Conservation (phyloP, 2,113 vertebrate genomes). For the Ophiodon elongatus region DNA sequence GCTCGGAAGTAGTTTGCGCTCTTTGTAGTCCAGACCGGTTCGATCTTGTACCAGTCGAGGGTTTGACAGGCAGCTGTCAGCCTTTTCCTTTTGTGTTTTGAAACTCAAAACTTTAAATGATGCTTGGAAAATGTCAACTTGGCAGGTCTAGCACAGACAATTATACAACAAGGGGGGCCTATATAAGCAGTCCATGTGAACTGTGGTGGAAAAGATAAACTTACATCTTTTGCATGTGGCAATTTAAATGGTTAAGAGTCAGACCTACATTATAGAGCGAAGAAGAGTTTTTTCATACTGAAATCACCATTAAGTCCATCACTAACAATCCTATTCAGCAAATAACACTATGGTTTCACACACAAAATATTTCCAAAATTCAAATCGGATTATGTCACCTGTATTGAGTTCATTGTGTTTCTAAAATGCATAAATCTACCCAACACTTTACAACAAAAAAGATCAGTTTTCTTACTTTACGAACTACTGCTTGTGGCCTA, state of each 20-base stretch:
- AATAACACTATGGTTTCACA: background rate
- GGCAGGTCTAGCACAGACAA: background rate
- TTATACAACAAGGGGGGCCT: background rate
- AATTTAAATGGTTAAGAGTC: background rate
- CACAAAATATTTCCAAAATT: background rate
- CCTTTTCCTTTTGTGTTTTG: conserved; percentile 13
- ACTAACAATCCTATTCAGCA: background rate
- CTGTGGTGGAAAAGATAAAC: background rate
- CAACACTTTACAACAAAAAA: background rate
- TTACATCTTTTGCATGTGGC: background rate
- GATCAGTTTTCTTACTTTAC: background rate
- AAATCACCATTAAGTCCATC: background rate
- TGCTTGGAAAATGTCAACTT: background rate
- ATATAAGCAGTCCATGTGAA: background rate
- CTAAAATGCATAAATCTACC: background rate
- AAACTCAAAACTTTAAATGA: background rate
- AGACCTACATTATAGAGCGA: background rate
- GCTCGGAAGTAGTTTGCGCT: background rate
- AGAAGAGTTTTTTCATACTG: background rate
- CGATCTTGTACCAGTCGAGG: background rate
- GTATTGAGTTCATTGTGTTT: background rate
- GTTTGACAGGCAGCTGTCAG: conserved; percentile 36
- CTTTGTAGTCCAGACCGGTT: background rate
- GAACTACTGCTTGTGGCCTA: background rate
- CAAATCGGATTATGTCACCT: background rate